phyloP scores from a whole-genome alignment of 2,888 invertebrate species.

The Athrips mouffetella region DNA sequence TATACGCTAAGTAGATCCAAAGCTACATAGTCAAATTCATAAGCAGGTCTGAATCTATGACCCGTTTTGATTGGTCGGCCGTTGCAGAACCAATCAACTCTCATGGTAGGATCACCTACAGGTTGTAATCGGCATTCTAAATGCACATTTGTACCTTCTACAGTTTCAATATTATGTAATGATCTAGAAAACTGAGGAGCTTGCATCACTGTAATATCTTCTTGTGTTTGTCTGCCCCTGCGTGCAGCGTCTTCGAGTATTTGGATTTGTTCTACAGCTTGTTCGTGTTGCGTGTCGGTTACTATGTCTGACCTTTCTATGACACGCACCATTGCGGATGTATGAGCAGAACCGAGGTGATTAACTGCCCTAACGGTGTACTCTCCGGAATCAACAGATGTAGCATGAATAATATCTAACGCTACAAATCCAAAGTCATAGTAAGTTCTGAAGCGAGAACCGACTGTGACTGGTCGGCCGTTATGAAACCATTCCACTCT shows the following conservation, averaged over 20 bases:
- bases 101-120: slow-evolving; percentile 94
- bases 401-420: slow-evolving; percentile 95
- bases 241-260: slow-evolving; percentile 89
- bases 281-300: slow-evolving; percentile 94
- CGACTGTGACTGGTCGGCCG: slow-evolving; percentile 91
- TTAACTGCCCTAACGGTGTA: slow-evolving; percentile 97
- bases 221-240: slow-evolving; percentile 83
- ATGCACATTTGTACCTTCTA: slow-evolving; percentile 94
- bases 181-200: slow-evolving; percentile 93
- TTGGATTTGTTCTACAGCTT: slow-evolving; percentile 94
- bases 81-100: slow-evolving; percentile 97
- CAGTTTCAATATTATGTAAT: slow-evolving; percentile 91
- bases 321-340: slow-evolving; percentile 92
- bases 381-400: slow-evolving; percentile 95
- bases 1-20: slow-evolving; percentile 97
- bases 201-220: slow-evolving; percentile 90
- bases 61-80: slow-evolving; percentile 95
- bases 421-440: slow-evolving; percentile 99
- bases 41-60: slow-evolving; percentile 95
- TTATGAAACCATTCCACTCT: slow-evolving; percentile 97
- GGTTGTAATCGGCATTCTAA: slow-evolving; percentile 94
- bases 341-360: slow-evolving; percentile 94
- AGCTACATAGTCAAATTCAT: slow-evolving; percentile 98
- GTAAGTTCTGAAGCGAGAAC: slow-evolving; percentile 95
- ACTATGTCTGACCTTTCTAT: slow-evolving; percentile 89